Conservation (phyloP, 2,888 invertebrate genomes). For the Ichneumoninae sp. region DNA sequence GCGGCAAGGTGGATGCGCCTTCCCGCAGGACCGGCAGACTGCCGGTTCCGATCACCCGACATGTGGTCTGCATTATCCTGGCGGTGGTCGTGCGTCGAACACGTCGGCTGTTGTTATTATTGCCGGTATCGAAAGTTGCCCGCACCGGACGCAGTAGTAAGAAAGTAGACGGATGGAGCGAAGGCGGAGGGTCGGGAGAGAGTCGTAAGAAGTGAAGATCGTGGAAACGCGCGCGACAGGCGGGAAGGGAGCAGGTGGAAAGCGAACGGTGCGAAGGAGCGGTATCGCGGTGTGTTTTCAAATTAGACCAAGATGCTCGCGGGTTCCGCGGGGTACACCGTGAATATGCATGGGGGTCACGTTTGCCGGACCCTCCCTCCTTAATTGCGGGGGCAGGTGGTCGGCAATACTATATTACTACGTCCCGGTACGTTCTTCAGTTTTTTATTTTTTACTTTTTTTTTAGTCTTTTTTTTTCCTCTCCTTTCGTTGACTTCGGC, state of each 20-base stretch:
- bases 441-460: slow-evolving; percentile 68
- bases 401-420: slow-evolving; percentile 44
- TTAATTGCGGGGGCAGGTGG: slow-evolving; percentile 75
- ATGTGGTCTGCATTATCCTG: slow-evolving; percentile 42
- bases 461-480: slow-evolving; percentile 54
- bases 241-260: slow-evolving; percentile 67
- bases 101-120: slow-evolving; percentile 28
- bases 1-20: slow-evolving; percentile 4
- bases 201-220: slow-evolving; percentile 22
- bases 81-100: not conserved
- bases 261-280: slow-evolving; percentile 51
- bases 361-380: slow-evolving; percentile 63
- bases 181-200: slow-evolving; percentile 29
- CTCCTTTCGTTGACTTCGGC: slow-evolving; percentile 5
- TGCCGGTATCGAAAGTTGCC: slow-evolving; percentile 33
- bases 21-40: slow-evolving; percentile 19
- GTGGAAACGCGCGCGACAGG: slow-evolving; percentile 26
- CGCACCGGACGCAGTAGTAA: slow-evolving; percentile 48
- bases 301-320: slow-evolving; percentile 32
- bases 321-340: slow-evolving; percentile 22
- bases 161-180: slow-evolving; percentile 26
- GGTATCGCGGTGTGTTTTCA: slow-evolving; percentile 14
- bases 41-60: slow-evolving; percentile 34
- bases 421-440: not conserved
- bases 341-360: slow-evolving; percentile 65